phyloP scores from a whole-genome alignment of 2,113 vertebrate genomes.

The Mellivora capensis region DNA sequence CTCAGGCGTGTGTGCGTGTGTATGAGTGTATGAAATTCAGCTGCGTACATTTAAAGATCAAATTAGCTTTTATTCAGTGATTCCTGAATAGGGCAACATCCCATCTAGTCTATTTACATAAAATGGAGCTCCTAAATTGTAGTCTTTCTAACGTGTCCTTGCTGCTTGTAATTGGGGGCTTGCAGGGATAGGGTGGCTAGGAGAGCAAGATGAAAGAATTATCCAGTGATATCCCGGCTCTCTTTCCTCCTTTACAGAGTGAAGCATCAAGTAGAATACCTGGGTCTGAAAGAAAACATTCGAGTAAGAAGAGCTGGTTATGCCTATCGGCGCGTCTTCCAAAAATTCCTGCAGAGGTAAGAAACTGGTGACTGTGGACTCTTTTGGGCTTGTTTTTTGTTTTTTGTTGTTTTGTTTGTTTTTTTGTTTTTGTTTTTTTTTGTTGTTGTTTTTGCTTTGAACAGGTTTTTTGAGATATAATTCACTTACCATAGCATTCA shows the following conservation, averaged over 20 bases:
- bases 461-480: not conserved
- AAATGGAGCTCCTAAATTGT: not conserved
- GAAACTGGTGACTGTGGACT: not conserved
- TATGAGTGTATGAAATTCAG: not conserved
- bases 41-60: not conserved
- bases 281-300: constrained; percentile 98
- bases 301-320: constrained; percentile 97
- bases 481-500: not conserved
- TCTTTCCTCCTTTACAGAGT: constrained; percentile 82
- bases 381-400: not conserved
- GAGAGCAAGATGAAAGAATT: too few relatives aligned
- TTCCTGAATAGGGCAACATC: not conserved
- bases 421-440: not conserved
- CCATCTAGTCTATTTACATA: not conserved
- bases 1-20: not conserved
- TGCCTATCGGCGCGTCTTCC: constrained; percentile 94
- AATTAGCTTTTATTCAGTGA: not conserved
- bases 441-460: not conserved
- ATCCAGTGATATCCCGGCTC: not conserved
- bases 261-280: constrained; percentile 98
- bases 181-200: not conserved
- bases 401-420: too few relatives aligned
- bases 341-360: constrained; percentile 97
- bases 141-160: not conserved
- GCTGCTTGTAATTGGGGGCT: not conserved